Evolutionary conservation across 2,113 vertebrate species (phyloP).

Genomic region (Gyps fulvus): DNA sequence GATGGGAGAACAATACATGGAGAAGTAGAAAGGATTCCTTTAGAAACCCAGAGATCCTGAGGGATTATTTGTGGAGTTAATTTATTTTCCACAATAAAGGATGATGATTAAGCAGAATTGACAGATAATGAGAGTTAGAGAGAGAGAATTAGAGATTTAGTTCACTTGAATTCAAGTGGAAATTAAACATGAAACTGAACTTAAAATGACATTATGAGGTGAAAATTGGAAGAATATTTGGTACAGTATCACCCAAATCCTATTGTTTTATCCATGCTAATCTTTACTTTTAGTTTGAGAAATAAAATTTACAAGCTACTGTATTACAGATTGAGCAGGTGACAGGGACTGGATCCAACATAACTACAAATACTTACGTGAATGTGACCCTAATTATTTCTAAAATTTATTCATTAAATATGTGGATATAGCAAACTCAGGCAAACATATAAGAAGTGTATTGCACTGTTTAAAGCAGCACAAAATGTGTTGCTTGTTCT

Average conservation of each 20-base stretch:
- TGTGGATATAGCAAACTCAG: background rate
- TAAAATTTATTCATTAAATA: background rate
- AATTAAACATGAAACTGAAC: conserved; percentile 12
- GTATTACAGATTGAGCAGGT: background rate
- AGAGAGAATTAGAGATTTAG: background rate
- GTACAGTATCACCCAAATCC: background rate
- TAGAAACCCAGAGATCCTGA: background rate
- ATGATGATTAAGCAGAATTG: background rate
- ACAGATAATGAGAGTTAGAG: background rate
- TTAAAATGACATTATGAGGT: background rate
- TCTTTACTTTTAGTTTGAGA: background rate
- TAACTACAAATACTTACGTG: background rate
- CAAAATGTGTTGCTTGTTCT: background rate
- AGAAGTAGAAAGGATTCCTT: background rate
- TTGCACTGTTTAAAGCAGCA: background rate
- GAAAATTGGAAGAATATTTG: background rate
- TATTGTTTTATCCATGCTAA: background rate
- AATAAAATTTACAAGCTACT: background rate
- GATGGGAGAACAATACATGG: background rate
- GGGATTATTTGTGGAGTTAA: conserved; percentile 24
- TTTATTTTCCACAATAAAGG: conserved; percentile 37
- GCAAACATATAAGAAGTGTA: background rate
- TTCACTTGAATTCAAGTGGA: conserved; percentile 2
- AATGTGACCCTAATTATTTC: background rate
- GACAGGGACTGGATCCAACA: background rate